Percentiles rank a stretch among this genome's conserved stretches.
phyloP scores from a whole-genome alignment of 2,113 vertebrate genomes.

The Nipponia nippon region DNA sequence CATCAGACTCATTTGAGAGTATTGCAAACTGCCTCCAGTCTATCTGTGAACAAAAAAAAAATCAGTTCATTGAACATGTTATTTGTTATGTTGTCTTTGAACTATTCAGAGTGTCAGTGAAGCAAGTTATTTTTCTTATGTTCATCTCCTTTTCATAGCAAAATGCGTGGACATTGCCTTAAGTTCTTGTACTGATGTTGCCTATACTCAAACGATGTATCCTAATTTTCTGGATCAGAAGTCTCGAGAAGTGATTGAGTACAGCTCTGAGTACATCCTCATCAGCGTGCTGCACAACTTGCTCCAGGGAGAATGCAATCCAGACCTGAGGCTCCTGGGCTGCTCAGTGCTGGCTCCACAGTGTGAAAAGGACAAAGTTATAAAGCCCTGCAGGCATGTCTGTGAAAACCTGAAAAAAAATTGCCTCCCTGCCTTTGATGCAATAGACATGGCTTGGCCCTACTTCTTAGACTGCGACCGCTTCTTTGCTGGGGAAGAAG shows the following conservation, averaged over 20 bases:
- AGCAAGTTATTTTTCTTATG: background rate
- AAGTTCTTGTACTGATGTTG: constrained; percentile 82
- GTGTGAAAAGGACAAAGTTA: constrained; percentile 73
- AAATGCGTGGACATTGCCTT: constrained; percentile 82
- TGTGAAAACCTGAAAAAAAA: constrained; percentile 82
- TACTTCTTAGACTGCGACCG: constrained; percentile 93
- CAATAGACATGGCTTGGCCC: constrained; percentile 97
- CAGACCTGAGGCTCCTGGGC: constrained; percentile 88
- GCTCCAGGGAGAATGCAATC: constrained; percentile 91
- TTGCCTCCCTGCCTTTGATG: constrained; percentile 87
- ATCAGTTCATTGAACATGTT: accelerated
- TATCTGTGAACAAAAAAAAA: background rate
- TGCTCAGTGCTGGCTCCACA: constrained; percentile 89
- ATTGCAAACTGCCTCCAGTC: background rate
- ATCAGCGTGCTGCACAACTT: constrained; percentile 88
- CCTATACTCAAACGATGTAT: constrained; percentile 81
- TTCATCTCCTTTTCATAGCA: constrained; percentile 63
- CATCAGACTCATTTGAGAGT: background rate
- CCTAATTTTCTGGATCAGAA: constrained; percentile 88
- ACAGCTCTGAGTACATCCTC: constrained; percentile 89
- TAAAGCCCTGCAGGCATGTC: constrained; percentile 85
- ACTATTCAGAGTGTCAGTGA: background rate
- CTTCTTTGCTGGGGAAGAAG: constrained; percentile 83
- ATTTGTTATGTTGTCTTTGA: background rate
- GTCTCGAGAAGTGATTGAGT: constrained; percentile 78